Conservation (phyloP, 2,888 invertebrate species). For the Drosophila neotestacea region DNA sequence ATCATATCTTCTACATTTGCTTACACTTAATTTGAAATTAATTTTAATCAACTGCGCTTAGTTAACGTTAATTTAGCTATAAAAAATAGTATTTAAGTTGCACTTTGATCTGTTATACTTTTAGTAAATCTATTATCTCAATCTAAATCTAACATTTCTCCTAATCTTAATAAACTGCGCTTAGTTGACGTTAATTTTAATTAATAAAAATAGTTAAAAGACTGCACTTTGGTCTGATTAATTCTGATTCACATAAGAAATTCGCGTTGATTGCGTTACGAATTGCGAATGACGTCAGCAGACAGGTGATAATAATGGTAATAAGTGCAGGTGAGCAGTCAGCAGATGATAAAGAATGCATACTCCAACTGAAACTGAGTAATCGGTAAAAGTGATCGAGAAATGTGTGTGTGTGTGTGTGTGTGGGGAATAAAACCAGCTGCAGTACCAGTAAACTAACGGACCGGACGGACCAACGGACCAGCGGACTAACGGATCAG, state of each 20-base stretch:
- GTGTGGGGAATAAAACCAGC: conserved; percentile 37
- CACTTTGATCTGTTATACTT: too few relatives aligned
- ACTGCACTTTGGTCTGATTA: conserved; percentile 11
- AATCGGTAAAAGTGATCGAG: conserved; percentile 48
- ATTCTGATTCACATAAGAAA: neutral
- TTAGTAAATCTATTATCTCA: too few relatives aligned
- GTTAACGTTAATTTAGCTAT: too few relatives aligned
- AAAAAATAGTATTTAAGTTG: too few relatives aligned
- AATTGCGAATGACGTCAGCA: neutral
- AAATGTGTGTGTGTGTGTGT: conserved; percentile 9
- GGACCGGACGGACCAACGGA: neutral
- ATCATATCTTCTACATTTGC: too few relatives aligned
- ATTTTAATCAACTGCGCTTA: too few relatives aligned
- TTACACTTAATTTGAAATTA: too few relatives aligned
- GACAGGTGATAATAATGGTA: neutral
- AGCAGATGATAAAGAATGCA: conserved; percentile 43
- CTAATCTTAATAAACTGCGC: too few relatives aligned
- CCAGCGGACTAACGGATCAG: conserved; percentile 18
- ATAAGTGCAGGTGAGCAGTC: conserved; percentile 17
- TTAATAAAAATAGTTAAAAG: too few relatives aligned
- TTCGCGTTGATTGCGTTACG: conserved; percentile 26
- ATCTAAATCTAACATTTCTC: too few relatives aligned
- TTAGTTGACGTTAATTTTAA: too few relatives aligned
- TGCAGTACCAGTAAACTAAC: conserved; percentile 22
- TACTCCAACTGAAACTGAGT: conserved; percentile 12